Evolutionary conservation across 64 coral and sea anemone species (phyloP), one percentile per base, ranked within the genome.

Genomic region (Actinia equina): DNA sequence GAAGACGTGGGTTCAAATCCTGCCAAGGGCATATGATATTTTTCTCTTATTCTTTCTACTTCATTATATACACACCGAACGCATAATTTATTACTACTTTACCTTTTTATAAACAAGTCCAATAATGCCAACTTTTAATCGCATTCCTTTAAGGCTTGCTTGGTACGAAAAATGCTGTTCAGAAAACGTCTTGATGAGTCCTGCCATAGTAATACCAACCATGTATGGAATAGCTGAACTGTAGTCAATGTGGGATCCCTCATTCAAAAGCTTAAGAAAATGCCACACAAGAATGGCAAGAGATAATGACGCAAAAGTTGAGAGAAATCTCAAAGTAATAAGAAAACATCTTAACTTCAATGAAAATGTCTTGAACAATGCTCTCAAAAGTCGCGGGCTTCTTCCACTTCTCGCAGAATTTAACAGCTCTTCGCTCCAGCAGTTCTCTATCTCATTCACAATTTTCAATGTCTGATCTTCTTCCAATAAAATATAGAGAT

Each of bases 21-120:
- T n/a, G n/a, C n/a, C n/a, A n/a, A n/a, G n/a, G n/a, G n/a, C n/a
- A n/a, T n/a, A n/a, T n/a, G n/a, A n/a, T n/a, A n/a, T n/a, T n/a
- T n/a, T n/a, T n/a, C n/a, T n/a, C n/a, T n/a, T n/a, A n/a, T n/a
- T n/a, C n/a, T n/a, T n/a, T n/a, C n/a, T n/a, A n/a, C n/a, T n/a
- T n/a, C n/a, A n/a, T n/a, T n/a, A n/a, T n/a, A n/a, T n/a, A n/a
- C n/a, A n/a, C n/a, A n/a, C n/a, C n/a, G n/a, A n/a, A n/a, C n/a
- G n/a, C n/a, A n/a, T n/a, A n/a, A n/a, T n/a, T n/a, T n/a, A n/a
- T n/a, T n/a, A n/a, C n/a, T n/a, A n/a, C n/a, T n/a, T n/a, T n/a
- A n/a, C n/a, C n/a, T n/a, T n/a, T 54, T 82, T 82, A 17, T 82
- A 82, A 44, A 82, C 19, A 13, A 82, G 51, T 42, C 80, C 80